Percentiles rank a stretch among this genome's conserved stretches.
Conservation (phyloP, 2,888 invertebrate species). For the Habrosyne pyritoides region DNA sequence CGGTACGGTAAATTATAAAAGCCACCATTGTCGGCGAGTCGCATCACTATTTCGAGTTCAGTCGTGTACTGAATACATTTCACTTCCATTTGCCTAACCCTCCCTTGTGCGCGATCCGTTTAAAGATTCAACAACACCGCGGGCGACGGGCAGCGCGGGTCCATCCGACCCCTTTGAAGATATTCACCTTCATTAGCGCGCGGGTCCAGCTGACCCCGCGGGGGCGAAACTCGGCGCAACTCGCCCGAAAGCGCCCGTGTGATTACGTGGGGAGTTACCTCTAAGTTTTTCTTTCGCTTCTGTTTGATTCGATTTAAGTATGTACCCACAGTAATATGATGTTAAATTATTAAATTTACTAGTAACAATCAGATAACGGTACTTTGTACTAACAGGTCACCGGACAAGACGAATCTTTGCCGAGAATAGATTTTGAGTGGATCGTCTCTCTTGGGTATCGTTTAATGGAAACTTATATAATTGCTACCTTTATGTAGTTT, state of each 20-base stretch:
- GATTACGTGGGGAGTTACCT: conserved; percentile 16
- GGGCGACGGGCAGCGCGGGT: conserved; percentile 58
- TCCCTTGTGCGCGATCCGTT: conserved; percentile 55
- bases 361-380: background rate
- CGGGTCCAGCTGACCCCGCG: conserved; percentile 63
- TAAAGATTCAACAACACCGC: conserved; percentile 78
- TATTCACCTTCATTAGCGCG: conserved; percentile 79
- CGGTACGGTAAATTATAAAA: conserved; percentile 8
- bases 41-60: conserved; percentile 17
- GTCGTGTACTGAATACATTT: conserved; percentile 47
- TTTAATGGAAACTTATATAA: no score
- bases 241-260: conserved; percentile 21
- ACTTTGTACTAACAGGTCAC: background rate
- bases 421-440: background rate
- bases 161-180: conserved; percentile 75
- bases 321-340: background rate
- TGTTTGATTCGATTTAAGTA: conserved; percentile 7
- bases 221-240: conserved; percentile 42
- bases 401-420: background rate
- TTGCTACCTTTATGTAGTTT: background rate
- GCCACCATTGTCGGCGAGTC: background rate
- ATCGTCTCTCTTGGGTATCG: no score
- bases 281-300: conserved; percentile 2
- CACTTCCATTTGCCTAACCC: conserved; percentile 55
- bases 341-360: background rate